Evolutionary conservation across 2,113 vertebrate species (phyloP).

Genomic region (Alligator sinensis): DNA sequence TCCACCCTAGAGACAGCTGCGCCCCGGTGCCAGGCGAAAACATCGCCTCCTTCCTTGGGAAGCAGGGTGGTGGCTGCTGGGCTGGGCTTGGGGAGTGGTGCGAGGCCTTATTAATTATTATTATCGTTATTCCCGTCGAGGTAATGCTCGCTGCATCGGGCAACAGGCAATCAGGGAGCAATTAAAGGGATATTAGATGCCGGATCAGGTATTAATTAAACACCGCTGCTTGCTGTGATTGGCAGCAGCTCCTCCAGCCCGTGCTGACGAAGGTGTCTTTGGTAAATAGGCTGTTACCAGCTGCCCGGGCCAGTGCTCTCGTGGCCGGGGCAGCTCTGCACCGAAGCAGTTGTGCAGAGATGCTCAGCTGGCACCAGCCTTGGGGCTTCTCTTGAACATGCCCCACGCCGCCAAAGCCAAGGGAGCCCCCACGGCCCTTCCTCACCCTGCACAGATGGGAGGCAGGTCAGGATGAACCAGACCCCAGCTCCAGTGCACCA

Average conservation of each 20-base stretch:
- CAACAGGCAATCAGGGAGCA: not conserved
- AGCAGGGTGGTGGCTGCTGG: constrained; percentile 5
- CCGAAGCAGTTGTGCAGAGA: not conserved
- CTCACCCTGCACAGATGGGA: not conserved
- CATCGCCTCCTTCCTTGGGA: constrained; percentile 19
- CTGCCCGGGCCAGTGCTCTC: not conserved
- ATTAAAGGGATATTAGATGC: not conserved
- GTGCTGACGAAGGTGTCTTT: not conserved
- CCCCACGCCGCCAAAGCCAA: too few relatives aligned
- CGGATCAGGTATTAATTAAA: not conserved
- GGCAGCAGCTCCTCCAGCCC: not conserved
- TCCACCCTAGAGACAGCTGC: not conserved
- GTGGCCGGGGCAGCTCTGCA: not conserved
- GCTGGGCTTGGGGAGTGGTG: not conserved
- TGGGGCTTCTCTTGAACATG: too few relatives aligned
- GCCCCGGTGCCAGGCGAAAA: not conserved
- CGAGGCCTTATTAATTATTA: constrained; percentile 54
- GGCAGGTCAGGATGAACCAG: not conserved
- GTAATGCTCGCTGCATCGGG: not conserved
- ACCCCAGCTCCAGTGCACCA: not conserved
- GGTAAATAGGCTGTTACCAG: not conserved
- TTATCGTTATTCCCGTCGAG: not conserved
- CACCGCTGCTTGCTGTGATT: not conserved
- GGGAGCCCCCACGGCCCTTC: too few relatives aligned
- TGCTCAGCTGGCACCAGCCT: not conserved